phyloP scores from a whole-genome alignment of 2,113 vertebrate genomes.

The Microtus montanus region DNA sequence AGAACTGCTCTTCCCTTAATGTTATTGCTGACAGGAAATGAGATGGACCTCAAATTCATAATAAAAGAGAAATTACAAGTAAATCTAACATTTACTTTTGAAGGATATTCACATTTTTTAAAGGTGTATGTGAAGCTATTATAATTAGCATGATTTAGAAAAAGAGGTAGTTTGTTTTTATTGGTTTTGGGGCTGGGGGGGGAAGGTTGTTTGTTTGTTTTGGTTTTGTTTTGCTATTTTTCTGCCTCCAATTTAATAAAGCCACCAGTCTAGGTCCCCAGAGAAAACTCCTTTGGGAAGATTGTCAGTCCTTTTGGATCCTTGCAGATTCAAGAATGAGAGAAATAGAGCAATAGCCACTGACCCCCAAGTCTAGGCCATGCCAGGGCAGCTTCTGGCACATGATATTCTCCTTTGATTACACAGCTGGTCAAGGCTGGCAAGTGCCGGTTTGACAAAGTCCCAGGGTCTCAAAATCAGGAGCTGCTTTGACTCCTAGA shows the following conservation, averaged over 20 bases:
- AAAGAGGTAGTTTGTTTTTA: not conserved
- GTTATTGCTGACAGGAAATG: not conserved
- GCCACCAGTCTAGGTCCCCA: not conserved
- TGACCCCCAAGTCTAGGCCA: not conserved
- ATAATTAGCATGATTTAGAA: not conserved
- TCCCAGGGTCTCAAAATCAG: not conserved
- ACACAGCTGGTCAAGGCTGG: not conserved
- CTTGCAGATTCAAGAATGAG: not conserved
- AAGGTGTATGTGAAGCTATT: not conserved
- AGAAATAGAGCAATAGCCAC: not conserved
- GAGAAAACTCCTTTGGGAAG: not conserved
- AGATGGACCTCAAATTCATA: not conserved
- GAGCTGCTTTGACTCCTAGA: conserved; percentile 12
- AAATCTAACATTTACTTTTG: not conserved
- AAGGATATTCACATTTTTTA: not conserved
- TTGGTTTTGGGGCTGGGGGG: not conserved
- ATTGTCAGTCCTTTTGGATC: not conserved
- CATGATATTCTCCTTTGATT: not conserved
- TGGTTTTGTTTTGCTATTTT: not conserved
- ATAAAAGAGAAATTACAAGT: conserved; percentile 10
- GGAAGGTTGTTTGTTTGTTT: not conserved
- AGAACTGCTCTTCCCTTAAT: not conserved
- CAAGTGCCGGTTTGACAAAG: not conserved
- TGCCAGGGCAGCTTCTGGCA: not conserved
- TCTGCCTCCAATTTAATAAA: not conserved